phyloP scores from a whole-genome alignment of 1,140 invertebrate species.

The Drosophila parabipectinata region DNA sequence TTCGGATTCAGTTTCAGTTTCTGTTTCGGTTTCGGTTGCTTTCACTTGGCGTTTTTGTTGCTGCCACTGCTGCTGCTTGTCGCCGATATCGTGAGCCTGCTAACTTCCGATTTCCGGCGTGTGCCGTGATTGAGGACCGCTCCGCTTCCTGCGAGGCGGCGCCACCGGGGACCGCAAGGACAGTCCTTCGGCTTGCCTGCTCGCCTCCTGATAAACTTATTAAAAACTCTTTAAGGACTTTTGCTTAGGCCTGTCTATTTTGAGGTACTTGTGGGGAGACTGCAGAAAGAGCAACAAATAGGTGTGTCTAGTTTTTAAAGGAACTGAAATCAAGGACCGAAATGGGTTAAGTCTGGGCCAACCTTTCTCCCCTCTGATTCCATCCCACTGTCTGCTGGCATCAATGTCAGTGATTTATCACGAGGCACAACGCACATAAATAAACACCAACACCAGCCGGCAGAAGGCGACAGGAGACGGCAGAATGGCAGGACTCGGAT shows the following conservation, averaged over 20 bases:
- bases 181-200: slow-evolving; percentile 27
- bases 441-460: slow-evolving; percentile 74
- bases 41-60: slow-evolving; percentile 4
- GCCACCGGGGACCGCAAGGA: slow-evolving; percentile 45
- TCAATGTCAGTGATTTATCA: slow-evolving; percentile 82
- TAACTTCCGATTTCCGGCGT: slow-evolving; percentile 79
- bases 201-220: slow-evolving; percentile 72
- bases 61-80: background rate
- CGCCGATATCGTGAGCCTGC: slow-evolving; percentile 75
- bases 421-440: slow-evolving; percentile 74
- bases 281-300: background rate
- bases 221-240: slow-evolving; percentile 38
- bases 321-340: background rate
- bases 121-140: slow-evolving; percentile 73
- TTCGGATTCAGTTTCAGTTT: slow-evolving; percentile 7
- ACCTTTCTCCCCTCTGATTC: background rate
- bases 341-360: slow-evolving; percentile 25
- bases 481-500: slow-evolving; percentile 36
- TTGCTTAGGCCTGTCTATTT: slow-evolving; percentile 56
- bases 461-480: slow-evolving; percentile 23
- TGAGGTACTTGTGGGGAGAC: slow-evolving; percentile 11
- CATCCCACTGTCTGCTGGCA: slow-evolving; percentile 54
- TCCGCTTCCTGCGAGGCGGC: slow-evolving; percentile 73
- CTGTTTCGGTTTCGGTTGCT: slow-evolving; percentile 21
- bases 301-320: background rate